Percentiles rank a stretch among this genome's conserved stretches.
phyloP scores from a whole-genome alignment of 2,888 invertebrate species.

The Pyrrhia umbra region DNA sequence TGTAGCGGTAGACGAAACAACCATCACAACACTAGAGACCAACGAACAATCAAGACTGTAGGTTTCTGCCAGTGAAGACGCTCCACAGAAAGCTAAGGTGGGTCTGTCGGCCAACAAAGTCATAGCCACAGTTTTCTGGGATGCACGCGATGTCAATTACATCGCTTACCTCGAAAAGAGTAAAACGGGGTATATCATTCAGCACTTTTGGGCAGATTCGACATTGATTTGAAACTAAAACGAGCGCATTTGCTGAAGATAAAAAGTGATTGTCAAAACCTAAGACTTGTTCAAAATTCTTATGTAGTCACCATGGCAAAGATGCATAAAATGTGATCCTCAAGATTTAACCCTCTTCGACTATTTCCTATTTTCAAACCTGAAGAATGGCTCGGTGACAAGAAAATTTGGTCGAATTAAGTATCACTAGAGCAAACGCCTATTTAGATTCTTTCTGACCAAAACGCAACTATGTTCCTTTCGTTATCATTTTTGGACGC shows the following conservation, averaged over 20 bases:
- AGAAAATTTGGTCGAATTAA: constrained; percentile 21
- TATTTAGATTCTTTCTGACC: too few species aligned
- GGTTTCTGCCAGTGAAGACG: not conserved
- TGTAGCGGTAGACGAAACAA: not conserved
- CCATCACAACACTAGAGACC: not conserved
- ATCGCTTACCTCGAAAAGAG: constrained; percentile 50
- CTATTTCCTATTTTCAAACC: constrained; percentile 33
- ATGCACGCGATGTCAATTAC: constrained; percentile 28
- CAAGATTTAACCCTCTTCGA: constrained; percentile 17
- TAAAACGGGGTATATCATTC: constrained; percentile 21
- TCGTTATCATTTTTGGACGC: too few species aligned
- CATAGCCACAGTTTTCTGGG: constrained; percentile 50
- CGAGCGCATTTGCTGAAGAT: constrained; percentile 34
- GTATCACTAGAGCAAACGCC: constrained; percentile 6
- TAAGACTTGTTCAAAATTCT: constrained; percentile 13
- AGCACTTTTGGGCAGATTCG: constrained; percentile 9
- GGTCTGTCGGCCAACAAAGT: constrained; percentile 23
- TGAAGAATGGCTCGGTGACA: constrained; percentile 26
- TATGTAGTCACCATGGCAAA: constrained; percentile 15
- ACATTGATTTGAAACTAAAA: constrained; percentile 2
- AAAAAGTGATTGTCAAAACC: constrained; percentile 42
- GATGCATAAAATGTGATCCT: constrained; percentile 25
- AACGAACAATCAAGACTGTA: not conserved
- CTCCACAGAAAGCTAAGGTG: not conserved
- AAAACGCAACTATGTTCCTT: too few species aligned